Evolutionary conservation across 1,140 invertebrate species (phyloP).

Genomic region (Ladona fulva): DNA sequence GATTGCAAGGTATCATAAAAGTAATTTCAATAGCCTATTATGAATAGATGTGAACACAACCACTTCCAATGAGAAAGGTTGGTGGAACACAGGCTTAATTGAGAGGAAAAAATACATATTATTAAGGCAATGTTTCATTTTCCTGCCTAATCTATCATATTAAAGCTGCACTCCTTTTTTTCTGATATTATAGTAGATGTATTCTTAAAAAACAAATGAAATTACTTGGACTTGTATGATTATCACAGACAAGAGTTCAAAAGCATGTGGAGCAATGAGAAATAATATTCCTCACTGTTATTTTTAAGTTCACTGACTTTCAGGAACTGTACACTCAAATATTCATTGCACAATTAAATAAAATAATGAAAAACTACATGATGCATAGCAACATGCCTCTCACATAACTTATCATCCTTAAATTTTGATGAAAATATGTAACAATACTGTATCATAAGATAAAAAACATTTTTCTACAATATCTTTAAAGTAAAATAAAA

Average conservation of each 20-base stretch:
- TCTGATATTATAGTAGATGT: slow-evolving; percentile 10
- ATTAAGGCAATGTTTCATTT: background rate
- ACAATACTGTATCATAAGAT: background rate
- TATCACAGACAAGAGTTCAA: slow-evolving; percentile 9
- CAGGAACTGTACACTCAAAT: slow-evolving; percentile 1
- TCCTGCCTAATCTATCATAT: slow-evolving; percentile 9
- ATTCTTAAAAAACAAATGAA: slow-evolving; percentile 5
- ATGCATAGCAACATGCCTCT: background rate
- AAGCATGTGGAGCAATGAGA: slow-evolving; percentile 4
- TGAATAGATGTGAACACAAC: slow-evolving; percentile 7
- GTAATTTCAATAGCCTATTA: background rate
- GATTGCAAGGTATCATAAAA: slow-evolving; percentile 7
- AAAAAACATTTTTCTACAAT: slow-evolving; percentile 4
- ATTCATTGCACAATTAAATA: slow-evolving; percentile 7
- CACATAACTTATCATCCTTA: background rate
- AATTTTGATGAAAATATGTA: slow-evolving; percentile 9
- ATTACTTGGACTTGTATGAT: slow-evolving; percentile 6
- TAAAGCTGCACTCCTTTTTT: slow-evolving; percentile 3
- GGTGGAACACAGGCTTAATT: slow-evolving; percentile 4
- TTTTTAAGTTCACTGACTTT: background rate
- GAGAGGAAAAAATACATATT: background rate
- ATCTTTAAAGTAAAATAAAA: background rate
- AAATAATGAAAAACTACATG: background rate
- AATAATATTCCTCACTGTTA: background rate
- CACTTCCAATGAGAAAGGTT: slow-evolving; percentile 9